These are phyloP conservation scores for Synodontis membranacea DNA, from an alignment of 2,113 vertebrate genomes.

Conservation along the genomic window DNA sequence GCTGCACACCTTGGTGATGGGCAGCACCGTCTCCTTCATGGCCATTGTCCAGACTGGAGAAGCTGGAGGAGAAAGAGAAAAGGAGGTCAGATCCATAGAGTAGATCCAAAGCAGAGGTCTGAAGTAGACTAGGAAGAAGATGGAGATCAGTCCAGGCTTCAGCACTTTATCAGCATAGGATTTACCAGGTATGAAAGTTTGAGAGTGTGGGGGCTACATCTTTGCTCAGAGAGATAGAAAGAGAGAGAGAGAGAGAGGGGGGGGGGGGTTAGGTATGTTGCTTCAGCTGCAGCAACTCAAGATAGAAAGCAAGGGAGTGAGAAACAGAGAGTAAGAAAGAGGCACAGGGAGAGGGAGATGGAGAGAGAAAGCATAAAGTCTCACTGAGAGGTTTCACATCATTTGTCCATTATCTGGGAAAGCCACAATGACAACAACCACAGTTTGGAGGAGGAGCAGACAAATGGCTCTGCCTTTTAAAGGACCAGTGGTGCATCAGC, in stretches of 20 bases:
- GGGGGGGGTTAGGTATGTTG: constrained; percentile 48
- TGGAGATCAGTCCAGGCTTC: constrained; percentile 39
- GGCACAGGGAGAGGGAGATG: constrained; percentile 28
- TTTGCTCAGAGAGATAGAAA: constrained; percentile 41
- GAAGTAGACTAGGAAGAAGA: neutral
- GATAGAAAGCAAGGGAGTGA: constrained; percentile 45
- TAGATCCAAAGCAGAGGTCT: constrained; percentile 8
- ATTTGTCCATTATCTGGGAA: constrained; percentile 59
- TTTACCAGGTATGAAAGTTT: constrained; percentile 54
- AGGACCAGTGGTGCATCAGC: constrained; percentile 48
- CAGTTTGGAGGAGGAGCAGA: constrained; percentile 54
- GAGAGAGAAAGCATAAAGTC: constrained; percentile 42
- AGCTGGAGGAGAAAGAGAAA: neutral
- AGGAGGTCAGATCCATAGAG: constrained; percentile 44
- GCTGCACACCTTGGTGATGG: constrained; percentile 84
- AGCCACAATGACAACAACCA: constrained; percentile 68
- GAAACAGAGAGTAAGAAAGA: constrained; percentile 16
- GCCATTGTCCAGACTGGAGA: constrained; percentile 71
- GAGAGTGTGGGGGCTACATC: constrained; percentile 55
- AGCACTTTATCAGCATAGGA: constrained; percentile 35
- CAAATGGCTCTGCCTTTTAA: constrained; percentile 66
- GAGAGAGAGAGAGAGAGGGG: too few species aligned
- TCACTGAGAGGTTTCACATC: constrained; percentile 51
- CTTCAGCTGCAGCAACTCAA: constrained; percentile 49
- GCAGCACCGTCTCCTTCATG: constrained; percentile 84